These are phyloP conservation scores for Platynereis dumerilii DNA, from an alignment of 2,888 invertebrate genomes.

Conservation along the genomic window DNA sequence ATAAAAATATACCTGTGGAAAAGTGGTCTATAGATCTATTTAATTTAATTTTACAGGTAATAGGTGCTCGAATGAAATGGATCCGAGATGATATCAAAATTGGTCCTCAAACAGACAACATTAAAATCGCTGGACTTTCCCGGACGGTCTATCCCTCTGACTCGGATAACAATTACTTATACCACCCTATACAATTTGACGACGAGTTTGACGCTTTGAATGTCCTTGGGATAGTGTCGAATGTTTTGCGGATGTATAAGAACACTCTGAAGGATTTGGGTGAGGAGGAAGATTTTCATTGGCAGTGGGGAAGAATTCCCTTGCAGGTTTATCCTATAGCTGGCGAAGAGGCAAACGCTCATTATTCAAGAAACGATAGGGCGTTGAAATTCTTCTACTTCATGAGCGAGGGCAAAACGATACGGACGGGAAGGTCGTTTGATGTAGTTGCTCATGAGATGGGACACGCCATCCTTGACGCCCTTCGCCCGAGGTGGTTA, in stretches of 20 bases:
- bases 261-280: constrained; percentile 4
- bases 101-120: constrained; percentile 16
- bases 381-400: constrained; percentile 19
- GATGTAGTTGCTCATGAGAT: constrained; percentile 21
- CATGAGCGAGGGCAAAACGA: constrained; percentile 2
- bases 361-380: constrained; percentile 13
- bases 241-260: constrained; percentile 18
- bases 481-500: constrained; percentile 5
- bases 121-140: constrained; percentile 7
- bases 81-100: constrained; percentile 10
- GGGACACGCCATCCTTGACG: constrained; percentile 19
- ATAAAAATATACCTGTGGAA: too few relatives aligned
- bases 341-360: constrained; percentile 8
- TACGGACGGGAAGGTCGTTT: constrained; percentile 11
- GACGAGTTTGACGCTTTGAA: constrained; percentile 16
- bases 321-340: constrained; percentile 9
- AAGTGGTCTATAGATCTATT: too few relatives aligned
- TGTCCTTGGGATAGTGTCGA: constrained; percentile 11
- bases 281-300: neutral
- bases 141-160: constrained; percentile 5
- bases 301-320: constrained; percentile 18
- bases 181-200: neutral
- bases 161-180: constrained; percentile 11
- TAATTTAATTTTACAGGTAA: constrained; percentile 3
- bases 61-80: constrained; percentile 17